Conservation (phyloP, 2,888 invertebrate genomes). For the Cartodere bifasciata region DNA sequence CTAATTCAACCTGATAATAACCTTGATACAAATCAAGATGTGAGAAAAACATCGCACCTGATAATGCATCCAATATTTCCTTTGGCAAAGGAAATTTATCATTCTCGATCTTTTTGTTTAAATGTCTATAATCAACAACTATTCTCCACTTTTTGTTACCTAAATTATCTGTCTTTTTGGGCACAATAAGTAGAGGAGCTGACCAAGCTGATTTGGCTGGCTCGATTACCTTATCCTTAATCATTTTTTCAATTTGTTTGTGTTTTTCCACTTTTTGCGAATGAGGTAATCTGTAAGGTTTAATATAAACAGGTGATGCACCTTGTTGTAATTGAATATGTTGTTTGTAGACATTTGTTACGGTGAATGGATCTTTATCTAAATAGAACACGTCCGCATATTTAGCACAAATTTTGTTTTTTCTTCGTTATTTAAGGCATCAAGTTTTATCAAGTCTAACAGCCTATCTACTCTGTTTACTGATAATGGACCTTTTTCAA, state of each 20-base stretch:
- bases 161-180: slow-evolving; percentile 4
- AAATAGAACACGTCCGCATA: slow-evolving; percentile 16
- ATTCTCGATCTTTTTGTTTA: slow-evolving; percentile 12
- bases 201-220: slow-evolving; percentile 15
- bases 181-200: slow-evolving; percentile 12
- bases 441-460: slow-evolving; percentile 1
- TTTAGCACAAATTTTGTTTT: slow-evolving; percentile 13
- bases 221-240: slow-evolving; percentile 17
- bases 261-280: slow-evolving; percentile 15
- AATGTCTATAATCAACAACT: slow-evolving; percentile 14
- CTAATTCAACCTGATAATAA: slow-evolving; percentile 20
- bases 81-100: slow-evolving; percentile 16
- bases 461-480: slow-evolving; percentile 3
- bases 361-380: slow-evolving; percentile 14
- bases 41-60: slow-evolving; percentile 18
- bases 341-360: slow-evolving; percentile 17
- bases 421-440: slow-evolving; percentile 12
- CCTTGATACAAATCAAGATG: slow-evolving; percentile 18
- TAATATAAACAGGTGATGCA: slow-evolving; percentile 14
- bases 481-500: slow-evolving; percentile 1
- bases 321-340: slow-evolving; percentile 14
- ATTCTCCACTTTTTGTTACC: slow-evolving; percentile 5
- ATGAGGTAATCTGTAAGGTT: slow-evolving; percentile 17
- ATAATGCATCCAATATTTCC: slow-evolving; percentile 20
- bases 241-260: slow-evolving; percentile 16